Conservation (phyloP, 2,888 invertebrate genomes). For the Cephus runcator region DNA sequence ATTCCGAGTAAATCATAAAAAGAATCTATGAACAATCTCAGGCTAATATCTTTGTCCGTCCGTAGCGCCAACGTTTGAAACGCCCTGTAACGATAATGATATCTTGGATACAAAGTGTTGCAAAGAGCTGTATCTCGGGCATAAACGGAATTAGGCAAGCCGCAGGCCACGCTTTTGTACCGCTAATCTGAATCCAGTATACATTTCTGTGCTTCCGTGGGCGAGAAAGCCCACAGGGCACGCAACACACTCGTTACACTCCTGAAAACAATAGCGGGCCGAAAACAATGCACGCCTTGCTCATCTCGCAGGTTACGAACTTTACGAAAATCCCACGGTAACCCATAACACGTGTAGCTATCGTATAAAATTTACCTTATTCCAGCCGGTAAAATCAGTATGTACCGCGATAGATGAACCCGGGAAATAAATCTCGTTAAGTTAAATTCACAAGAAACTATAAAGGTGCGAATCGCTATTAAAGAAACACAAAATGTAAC, state of each 20-base stretch:
- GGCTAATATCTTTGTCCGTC: too few species aligned
- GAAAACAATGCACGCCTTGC: conserved; percentile 31
- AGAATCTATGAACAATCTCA: too few species aligned
- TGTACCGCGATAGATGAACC: too few species aligned
- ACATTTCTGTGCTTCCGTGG: neutral
- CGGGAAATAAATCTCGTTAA: too few species aligned
- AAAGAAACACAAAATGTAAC: neutral
- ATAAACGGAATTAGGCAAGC: neutral
- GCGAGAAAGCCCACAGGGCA: conserved; percentile 22
- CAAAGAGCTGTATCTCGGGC: neutral
- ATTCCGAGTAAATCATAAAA: too few species aligned
- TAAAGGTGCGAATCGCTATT: neutral
- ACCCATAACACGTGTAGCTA: neutral
- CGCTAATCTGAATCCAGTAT: conserved; percentile 2
- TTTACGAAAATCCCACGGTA: neutral
- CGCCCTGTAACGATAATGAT: neutral
- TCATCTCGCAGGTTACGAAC: neutral
- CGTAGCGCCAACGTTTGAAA: neutral
- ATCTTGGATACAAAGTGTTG: neutral
- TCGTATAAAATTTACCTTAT: neutral
- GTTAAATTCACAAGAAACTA: too few species aligned
- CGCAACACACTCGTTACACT: conserved; percentile 52
- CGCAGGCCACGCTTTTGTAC: neutral
- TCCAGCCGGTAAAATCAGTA: too few species aligned
- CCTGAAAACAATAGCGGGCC: conserved; percentile 45